Evolutionary conservation across 2,888 invertebrate species (phyloP).

Genomic region (Lasioglossum lativentre): DNA sequence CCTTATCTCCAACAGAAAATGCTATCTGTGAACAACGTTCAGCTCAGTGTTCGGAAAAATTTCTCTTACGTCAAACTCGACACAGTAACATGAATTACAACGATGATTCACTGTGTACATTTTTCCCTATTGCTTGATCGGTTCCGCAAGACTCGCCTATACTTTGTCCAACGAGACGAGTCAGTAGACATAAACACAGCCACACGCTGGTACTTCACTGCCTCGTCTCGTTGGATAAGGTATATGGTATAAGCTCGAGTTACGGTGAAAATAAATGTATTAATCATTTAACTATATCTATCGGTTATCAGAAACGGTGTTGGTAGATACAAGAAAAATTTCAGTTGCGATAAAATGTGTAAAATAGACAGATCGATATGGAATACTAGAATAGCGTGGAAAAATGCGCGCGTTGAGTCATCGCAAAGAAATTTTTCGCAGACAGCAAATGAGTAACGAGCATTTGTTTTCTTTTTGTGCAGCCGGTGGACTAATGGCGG

Average conservation of each 20-base stretch:
- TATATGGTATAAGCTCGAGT: too few species aligned
- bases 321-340: too few species aligned
- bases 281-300: too few species aligned
- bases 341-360: too few species aligned
- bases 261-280: too few species aligned
- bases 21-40: neutral
- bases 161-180: too few species aligned
- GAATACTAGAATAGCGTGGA: neutral
- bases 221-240: too few species aligned
- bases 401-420: neutral
- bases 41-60: neutral
- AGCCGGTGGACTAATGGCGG: slow-evolving; percentile 82
- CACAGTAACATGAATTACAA: neutral
- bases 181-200: too few species aligned
- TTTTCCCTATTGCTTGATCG: neutral
- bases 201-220: too few species aligned
- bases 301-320: neutral
- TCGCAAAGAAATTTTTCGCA: neutral
- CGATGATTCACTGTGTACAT: neutral
- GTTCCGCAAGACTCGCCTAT: neutral
- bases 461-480: slow-evolving; percentile 61
- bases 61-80: neutral
- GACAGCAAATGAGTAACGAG: slow-evolving; percentile 5
- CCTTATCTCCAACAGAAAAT: neutral
- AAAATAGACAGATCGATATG: too few species aligned